phyloP scores from a whole-genome alignment of 2,113 vertebrate genomes.

The Protobothrops flavoviridis region DNA sequence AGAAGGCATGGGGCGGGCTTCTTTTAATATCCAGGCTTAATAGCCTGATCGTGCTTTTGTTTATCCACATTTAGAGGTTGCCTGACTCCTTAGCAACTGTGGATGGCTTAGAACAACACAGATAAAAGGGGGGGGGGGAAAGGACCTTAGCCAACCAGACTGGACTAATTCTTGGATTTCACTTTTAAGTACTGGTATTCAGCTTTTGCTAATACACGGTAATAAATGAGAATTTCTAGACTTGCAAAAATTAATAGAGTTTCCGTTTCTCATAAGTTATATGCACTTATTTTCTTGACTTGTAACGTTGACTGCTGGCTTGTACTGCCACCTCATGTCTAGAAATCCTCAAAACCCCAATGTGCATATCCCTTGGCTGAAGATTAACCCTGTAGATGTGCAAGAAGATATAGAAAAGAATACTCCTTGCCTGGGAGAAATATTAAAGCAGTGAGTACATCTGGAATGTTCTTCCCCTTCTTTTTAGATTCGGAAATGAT shows the following conservation, averaged over 20 bases:
- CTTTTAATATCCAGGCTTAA: not conserved
- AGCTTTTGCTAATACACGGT: not conserved
- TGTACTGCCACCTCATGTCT: slow-evolving; percentile 54
- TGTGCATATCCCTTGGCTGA: not conserved
- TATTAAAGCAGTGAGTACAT: not conserved
- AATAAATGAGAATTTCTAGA: not conserved
- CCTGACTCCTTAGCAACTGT: not conserved
- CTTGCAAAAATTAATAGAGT: slow-evolving; percentile 10
- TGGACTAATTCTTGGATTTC: not conserved
- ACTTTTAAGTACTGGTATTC: not conserved
- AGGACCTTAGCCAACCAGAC: not conserved
- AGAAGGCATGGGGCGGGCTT: not conserved
- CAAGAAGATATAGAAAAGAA: not conserved
- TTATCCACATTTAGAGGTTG: not conserved
- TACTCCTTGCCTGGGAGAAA: not conserved
- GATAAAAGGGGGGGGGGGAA: too few species aligned
- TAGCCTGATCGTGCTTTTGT: not conserved
- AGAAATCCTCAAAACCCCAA: not conserved
- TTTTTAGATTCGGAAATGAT: slow-evolving; percentile 92
- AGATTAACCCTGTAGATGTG: not conserved
- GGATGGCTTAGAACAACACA: not conserved
- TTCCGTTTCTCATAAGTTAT: slow-evolving; percentile 14
- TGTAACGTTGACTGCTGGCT: not conserved
- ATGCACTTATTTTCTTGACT: not conserved
- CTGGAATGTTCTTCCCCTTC: not conserved